Evolutionary conservation across 2,888 invertebrate species (phyloP).

Genomic region (Himalopsyche kuldschensis): DNA sequence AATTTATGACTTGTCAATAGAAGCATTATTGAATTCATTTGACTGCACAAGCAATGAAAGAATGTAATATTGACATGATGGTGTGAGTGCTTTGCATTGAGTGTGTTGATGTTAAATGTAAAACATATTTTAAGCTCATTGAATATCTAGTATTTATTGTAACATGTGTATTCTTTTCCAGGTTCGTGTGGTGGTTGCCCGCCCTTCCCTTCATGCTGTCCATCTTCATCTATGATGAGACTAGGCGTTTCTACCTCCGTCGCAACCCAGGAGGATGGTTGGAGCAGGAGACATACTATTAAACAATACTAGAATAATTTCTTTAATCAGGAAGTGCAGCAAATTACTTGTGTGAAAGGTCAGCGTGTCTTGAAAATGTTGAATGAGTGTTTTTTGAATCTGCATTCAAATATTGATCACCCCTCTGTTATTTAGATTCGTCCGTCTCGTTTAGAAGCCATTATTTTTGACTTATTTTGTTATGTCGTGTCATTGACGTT

Average conservation of each 20-base stretch:
- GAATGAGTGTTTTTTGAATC: constrained; percentile 10
- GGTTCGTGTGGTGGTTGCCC: constrained; percentile 99
- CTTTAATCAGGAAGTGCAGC: constrained; percentile 25
- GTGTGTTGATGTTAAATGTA: too few species aligned
- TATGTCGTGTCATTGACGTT: constrained; percentile 10
- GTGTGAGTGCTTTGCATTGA: too few species aligned
- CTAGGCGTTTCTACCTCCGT: constrained; percentile 94
- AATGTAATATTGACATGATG: too few species aligned
- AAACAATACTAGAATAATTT: constrained; percentile 47
- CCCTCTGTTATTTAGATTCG: constrained; percentile 22
- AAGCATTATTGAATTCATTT: too few species aligned
- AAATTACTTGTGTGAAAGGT: constrained; percentile 21
- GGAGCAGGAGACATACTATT: constrained; percentile 99
- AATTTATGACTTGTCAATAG: too few species aligned
- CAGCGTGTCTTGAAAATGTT: neutral
- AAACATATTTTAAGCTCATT: too few species aligned
- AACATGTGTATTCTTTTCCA: constrained; percentile 46
- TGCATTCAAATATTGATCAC: constrained; percentile 20
- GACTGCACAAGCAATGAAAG: too few species aligned
- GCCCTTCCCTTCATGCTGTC: constrained; percentile 97
- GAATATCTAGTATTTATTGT: too few species aligned
- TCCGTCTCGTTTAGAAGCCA: constrained; percentile 26
- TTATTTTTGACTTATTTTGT: constrained; percentile 20
- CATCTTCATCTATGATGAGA: constrained; percentile 99
- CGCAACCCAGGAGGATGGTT: constrained; percentile 98